Conservation (phyloP, 1,140 invertebrate species). For the Proctacanthus coquilletti region DNA sequence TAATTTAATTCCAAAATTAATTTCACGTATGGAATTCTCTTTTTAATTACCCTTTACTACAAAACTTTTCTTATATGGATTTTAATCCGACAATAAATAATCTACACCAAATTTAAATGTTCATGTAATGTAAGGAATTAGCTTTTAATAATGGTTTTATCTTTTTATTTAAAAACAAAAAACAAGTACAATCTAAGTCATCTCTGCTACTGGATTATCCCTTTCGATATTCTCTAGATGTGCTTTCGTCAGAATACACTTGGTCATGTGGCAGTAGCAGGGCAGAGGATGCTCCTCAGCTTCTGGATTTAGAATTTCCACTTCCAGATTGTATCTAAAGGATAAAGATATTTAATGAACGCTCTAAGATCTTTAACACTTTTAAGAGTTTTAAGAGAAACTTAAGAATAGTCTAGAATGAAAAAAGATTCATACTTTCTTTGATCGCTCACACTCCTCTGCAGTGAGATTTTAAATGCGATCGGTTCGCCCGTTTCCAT, state of each 20-base stretch:
- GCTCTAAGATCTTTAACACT: no score
- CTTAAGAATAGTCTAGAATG: background rate
- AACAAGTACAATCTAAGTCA: background rate
- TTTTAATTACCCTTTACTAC: no score
- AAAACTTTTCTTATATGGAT: no score
- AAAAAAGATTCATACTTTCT: conserved; percentile 23
- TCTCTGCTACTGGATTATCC: background rate
- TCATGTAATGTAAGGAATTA: no score
- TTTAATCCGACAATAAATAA: no score
- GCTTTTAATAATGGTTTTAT: no score
- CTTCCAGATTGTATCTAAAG: conserved; percentile 43
- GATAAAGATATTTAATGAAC: conserved; percentile 9
- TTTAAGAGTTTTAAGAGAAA: background rate
- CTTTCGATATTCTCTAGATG: conserved; percentile 20
- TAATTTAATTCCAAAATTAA: no score
- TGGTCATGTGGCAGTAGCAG: conserved; percentile 58
- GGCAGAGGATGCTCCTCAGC: conserved; percentile 57
- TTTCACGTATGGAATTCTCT: no score
- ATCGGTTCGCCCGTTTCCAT: conserved; percentile 44
- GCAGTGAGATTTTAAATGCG: conserved; percentile 47
- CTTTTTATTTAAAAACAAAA: no score
- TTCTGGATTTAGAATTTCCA: conserved; percentile 52
- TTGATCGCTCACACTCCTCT: conserved; percentile 30
- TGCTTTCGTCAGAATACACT: conserved; percentile 53
- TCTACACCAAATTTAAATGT: no score